These are phyloP conservation scores for Melanotus villosus DNA, from an alignment of 2,888 invertebrate species.

Conservation along the genomic window DNA sequence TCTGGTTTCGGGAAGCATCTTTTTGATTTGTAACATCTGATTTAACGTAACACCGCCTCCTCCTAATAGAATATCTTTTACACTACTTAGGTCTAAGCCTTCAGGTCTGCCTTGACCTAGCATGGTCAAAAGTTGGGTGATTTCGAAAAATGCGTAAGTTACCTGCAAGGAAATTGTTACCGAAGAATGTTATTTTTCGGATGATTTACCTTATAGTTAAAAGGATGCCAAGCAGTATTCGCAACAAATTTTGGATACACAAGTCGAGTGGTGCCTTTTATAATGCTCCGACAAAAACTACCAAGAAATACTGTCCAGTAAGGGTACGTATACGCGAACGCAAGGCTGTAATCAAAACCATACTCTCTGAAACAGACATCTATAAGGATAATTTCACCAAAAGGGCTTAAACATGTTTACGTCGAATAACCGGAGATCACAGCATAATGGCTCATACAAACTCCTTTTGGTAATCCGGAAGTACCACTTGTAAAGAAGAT, in stretches of 20 bases:
- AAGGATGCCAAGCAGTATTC: constrained; percentile 36
- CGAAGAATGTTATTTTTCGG: neutral
- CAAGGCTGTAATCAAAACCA: neutral
- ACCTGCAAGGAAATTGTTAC: constrained; percentile 49
- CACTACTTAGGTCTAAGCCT: constrained; percentile 16
- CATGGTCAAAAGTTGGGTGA: constrained; percentile 40
- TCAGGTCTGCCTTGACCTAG: constrained; percentile 53
- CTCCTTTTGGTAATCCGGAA: constrained; percentile 55
- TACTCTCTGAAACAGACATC: neutral
- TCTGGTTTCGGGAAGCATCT: constrained; percentile 61
- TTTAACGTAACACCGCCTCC: constrained; percentile 58
- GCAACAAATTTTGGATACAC: constrained; percentile 41
- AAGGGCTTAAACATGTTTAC: neutral
- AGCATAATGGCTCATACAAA: constrained; percentile 51
- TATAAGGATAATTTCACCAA: too few species aligned
- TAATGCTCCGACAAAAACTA: neutral
- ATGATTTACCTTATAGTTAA: constrained; percentile 43
- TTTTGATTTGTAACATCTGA: constrained; percentile 55
- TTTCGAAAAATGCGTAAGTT: constrained; percentile 54
- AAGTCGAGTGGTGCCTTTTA: constrained; percentile 39
- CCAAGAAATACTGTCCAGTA: constrained; percentile 43
- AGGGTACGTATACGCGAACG: constrained; percentile 40
- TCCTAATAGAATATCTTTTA: constrained; percentile 56
- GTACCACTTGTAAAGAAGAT: constrained; percentile 57
- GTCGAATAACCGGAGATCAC: neutral